phyloP scores from a whole-genome alignment of 2,113 vertebrate genomes.

The Hoplias malabaricus region DNA sequence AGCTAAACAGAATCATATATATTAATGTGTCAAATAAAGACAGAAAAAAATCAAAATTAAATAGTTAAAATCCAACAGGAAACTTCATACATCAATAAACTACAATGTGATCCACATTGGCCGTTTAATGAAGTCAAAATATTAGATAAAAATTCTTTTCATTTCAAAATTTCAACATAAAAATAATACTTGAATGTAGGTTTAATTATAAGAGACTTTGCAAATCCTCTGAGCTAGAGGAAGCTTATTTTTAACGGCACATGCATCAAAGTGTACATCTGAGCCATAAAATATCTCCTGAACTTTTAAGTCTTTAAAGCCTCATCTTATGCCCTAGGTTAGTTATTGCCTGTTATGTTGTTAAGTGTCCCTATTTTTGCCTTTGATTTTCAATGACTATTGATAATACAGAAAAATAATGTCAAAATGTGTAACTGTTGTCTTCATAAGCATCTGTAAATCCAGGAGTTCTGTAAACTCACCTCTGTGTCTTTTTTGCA shows the following conservation, averaged over 20 bases:
- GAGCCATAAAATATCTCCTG: not conserved
- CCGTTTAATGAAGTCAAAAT: too few species aligned
- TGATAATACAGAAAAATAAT: not conserved
- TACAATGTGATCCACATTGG: too few species aligned
- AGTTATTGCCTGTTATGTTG: not conserved
- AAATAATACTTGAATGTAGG: too few species aligned
- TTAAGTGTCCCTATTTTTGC: not conserved
- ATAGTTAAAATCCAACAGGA: not conserved
- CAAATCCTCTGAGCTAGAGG: not conserved
- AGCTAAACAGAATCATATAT: not conserved
- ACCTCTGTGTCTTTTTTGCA: slow-evolving; percentile 98
- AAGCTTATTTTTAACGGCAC: not conserved
- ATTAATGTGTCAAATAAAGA: not conserved
- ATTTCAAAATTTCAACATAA: not conserved
- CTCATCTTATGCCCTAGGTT: not conserved
- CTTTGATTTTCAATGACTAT: not conserved
- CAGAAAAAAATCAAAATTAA: not conserved
- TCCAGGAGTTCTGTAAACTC: slow-evolving; percentile 49
- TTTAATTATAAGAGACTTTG: not conserved
- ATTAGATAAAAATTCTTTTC: too few species aligned
- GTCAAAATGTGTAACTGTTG: not conserved
- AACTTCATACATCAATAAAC: slow-evolving; percentile 21
- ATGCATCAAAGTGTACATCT: not conserved
- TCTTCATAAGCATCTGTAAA: not conserved
- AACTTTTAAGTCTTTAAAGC: not conserved